A percentile compares a stretch with the other conserved stretches of the same genome.
Conservation (phyloP, 2,797 vertebrate species). For the Anas georgica region DNA sequence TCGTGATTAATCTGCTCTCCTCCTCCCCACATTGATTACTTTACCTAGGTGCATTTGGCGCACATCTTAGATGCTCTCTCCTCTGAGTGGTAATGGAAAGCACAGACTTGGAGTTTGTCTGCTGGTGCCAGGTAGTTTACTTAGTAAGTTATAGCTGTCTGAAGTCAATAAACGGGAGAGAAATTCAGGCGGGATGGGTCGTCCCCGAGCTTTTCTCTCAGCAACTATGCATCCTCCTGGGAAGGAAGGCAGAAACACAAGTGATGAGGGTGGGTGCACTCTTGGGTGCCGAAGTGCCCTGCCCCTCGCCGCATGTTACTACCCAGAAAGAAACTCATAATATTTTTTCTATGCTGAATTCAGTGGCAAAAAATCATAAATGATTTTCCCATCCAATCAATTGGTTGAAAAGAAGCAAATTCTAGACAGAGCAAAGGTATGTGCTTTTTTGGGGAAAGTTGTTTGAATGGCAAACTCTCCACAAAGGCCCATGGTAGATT, state of each 20-base stretch:
- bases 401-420: neutral
- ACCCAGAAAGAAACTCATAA: fast-evolving
- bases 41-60: slow-evolving; percentile 44
- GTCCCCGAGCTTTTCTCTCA: neutral
- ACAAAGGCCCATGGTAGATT: neutral
- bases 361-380: neutral
- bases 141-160: slow-evolving; percentile 73
- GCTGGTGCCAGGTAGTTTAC: slow-evolving; percentile 67
- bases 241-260: neutral
- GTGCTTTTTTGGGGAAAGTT: neutral
- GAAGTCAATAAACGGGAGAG: slow-evolving; percentile 48
- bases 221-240: neutral
- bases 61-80: slow-evolving; percentile 63
- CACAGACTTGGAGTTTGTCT: slow-evolving; percentile 55
- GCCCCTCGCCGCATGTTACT: neutral
- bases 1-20: slow-evolving; percentile 68
- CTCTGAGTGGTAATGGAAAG: slow-evolving; percentile 60
- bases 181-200: neutral
- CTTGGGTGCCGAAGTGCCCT: slow-evolving; percentile 49
- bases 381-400: neutral
- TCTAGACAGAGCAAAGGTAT: neutral
- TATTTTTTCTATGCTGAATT: neutral
- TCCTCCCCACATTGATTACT: slow-evolving; percentile 67
- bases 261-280: slow-evolving; percentile 39
- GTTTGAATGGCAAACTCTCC: neutral